Base-by-base conservation (phyloP, 2,113 vertebrate genomes). In the Engraulis encrasicolus region DNA sequence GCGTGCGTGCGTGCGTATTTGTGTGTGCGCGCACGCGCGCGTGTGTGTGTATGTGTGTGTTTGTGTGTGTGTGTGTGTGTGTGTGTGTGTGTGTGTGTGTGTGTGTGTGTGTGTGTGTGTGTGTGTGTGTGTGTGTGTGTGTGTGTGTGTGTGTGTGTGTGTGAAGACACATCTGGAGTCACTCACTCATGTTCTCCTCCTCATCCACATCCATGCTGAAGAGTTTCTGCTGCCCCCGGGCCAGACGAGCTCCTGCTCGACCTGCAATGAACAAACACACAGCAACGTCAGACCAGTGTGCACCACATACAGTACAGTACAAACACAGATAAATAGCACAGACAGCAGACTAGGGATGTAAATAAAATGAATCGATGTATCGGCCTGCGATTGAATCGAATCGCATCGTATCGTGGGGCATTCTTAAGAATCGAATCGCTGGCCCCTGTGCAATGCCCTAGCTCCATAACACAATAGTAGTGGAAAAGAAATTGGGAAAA, bases 171-270 rank as follows among this genome's bases (percentile, higher is more conserved):
- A n/a, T 17, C 23, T 31, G n/a, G 48, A 86, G 19, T 14, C 7
- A 96, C 98, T 99, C 97, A 99, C 97, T 99, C 97, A 98, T 97
- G 89, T 97, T 99, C 94, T 97, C 98, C 92, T 98, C 98, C 88
- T 99, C 97, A 6, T 99, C 98, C 89, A 95, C 87, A 86, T 99
- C 98, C 98, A 98, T 98, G 89, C 92, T 90, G 90, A 94, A 93
- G 78, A 87, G 87, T 88, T 95, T 96, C 85, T 88, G 95, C 88
- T 95, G 95, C 89, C 85, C 94, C 87, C 94, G 95, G 90, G 94
- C 91, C 92, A 92, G 95, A 88, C 88, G 66, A 23, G 93, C 94
- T 85, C 83, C 78, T 85, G 58, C 94, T 90, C 94, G 95, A 93
- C 95, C 98, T 99, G 95, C 40, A 94, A 86, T 95, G 36, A 94